Conservation (phyloP, 1,140 invertebrate genomes). For the Drosophila azteca region DNA sequence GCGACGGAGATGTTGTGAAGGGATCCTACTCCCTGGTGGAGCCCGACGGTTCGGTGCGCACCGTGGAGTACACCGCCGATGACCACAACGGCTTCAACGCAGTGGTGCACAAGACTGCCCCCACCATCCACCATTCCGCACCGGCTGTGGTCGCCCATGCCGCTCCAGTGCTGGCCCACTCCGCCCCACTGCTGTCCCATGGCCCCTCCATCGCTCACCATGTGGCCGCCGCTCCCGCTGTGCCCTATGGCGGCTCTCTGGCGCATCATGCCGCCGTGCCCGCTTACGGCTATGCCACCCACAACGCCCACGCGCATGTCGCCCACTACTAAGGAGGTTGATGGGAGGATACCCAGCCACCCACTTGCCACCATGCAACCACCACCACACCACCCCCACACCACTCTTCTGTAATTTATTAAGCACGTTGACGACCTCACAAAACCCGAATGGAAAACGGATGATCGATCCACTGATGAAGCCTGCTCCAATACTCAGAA, state of each 20-base stretch:
- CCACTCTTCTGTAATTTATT: conserved; percentile 95
- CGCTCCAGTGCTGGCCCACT: conserved; percentile 58
- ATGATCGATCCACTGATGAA: conserved; percentile 92
- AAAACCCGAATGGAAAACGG: conserved; percentile 86
- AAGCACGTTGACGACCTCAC: conserved; percentile 86
- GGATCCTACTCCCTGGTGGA: conserved; percentile 86
- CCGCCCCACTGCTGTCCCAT: conserved; percentile 60
- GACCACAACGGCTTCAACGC: conserved; percentile 87
- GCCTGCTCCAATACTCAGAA: conserved; percentile 85
- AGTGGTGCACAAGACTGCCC: conserved; percentile 84
- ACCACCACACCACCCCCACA: conserved; percentile 87
- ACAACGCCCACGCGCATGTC: conserved; percentile 74
- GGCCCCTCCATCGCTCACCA: conserved; percentile 72
- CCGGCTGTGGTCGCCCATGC: conserved; percentile 56
- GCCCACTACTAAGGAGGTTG: conserved; percentile 68
- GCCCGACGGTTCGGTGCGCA: conserved; percentile 86
- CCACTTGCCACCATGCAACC: conserved; percentile 81
- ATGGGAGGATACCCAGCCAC: conserved; percentile 8
- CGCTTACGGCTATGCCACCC: conserved; percentile 72
- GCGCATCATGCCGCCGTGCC: conserved; percentile 77
- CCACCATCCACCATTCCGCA: conserved; percentile 72
- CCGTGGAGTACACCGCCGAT: conserved; percentile 89
- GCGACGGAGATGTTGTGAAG: conserved; percentile 86
- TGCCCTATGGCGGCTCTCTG: conserved; percentile 66
- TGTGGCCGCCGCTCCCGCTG: conserved; percentile 71